Percentiles rank a stretch among this genome's conserved stretches.
Conservation (phyloP, 2,888 invertebrate species). For the Dorcus parallelipipedus region DNA sequence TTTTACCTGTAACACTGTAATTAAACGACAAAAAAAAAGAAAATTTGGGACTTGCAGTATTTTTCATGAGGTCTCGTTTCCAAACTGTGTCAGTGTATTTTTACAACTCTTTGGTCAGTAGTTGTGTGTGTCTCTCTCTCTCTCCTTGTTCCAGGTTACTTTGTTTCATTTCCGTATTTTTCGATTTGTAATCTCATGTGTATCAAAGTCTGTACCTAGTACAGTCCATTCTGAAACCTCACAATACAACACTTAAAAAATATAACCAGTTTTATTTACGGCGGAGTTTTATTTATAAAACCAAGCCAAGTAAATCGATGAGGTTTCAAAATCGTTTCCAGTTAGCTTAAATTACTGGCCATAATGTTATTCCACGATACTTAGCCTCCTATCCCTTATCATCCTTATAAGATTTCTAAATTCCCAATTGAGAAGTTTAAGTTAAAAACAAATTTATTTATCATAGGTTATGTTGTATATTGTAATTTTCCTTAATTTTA, state of each 20-base stretch:
- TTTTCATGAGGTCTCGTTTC: conserved; percentile 34
- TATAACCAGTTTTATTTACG: conserved; percentile 33
- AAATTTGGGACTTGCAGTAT: conserved; percentile 37
- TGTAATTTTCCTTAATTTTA: too few relatives aligned
- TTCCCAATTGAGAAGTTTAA: too few relatives aligned
- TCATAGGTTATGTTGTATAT: too few relatives aligned
- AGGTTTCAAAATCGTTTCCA: too few relatives aligned
- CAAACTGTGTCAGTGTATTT: conserved; percentile 44
- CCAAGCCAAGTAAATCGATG: too few relatives aligned
- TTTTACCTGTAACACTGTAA: conserved; percentile 43
- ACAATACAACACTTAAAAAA: conserved; percentile 46
- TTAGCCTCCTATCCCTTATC: too few relatives aligned
- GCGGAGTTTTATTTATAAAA: background rate
- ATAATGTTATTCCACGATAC: too few relatives aligned
- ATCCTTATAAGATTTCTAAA: too few relatives aligned
- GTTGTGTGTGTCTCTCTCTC: conserved; percentile 44
- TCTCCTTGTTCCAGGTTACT: conserved; percentile 41
- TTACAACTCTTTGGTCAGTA: conserved; percentile 47
- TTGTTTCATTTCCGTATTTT: conserved; percentile 33
- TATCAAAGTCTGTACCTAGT: conserved; percentile 34
- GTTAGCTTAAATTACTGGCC: too few relatives aligned
- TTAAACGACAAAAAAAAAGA: conserved; percentile 37
- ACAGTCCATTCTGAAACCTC: conserved; percentile 39
- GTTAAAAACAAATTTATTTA: too few relatives aligned
- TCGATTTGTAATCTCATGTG: conserved; percentile 37